Evolutionary conservation across 2,797 vertebrate genomes (phyloP).

Genomic region (Gambusia yucatana): DNA sequence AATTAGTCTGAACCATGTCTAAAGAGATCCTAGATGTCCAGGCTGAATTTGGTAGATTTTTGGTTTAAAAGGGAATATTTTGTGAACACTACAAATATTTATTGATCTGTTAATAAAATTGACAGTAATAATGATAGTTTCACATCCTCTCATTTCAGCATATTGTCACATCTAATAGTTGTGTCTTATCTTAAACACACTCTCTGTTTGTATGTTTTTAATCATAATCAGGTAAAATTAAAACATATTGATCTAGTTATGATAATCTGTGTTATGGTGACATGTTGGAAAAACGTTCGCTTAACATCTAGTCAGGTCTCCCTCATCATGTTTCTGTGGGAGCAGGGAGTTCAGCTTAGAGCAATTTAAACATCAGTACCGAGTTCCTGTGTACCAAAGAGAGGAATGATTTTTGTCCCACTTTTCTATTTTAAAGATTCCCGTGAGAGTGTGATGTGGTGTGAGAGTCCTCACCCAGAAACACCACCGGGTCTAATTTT

Average conservation of each 20-base stretch:
- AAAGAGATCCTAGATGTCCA: background rate
- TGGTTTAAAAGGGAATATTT: background rate
- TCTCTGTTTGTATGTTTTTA: background rate
- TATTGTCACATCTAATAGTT: background rate
- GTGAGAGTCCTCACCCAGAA: slow-evolving; percentile 5
- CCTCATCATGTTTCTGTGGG: background rate
- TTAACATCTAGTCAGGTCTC: background rate
- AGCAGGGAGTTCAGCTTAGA: background rate
- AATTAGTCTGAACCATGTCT: background rate
- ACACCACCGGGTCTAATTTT: slow-evolving; percentile 63
- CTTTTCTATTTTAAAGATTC: background rate
- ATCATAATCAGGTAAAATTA: background rate
- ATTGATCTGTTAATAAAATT: background rate
- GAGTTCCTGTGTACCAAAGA: background rate
- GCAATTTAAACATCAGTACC: background rate
- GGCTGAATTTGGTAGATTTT: background rate
- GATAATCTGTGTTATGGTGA: background rate
- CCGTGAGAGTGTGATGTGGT: slow-evolving; percentile 23
- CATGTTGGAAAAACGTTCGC: background rate
- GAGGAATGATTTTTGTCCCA: background rate
- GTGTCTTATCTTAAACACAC: background rate
- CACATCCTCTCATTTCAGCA: background rate
- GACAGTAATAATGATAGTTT: background rate
- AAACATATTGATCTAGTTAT: background rate
- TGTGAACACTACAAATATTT: background rate